phyloP scores from a whole-genome alignment of 2,113 vertebrate genomes.

The Myotis lucifugus region DNA sequence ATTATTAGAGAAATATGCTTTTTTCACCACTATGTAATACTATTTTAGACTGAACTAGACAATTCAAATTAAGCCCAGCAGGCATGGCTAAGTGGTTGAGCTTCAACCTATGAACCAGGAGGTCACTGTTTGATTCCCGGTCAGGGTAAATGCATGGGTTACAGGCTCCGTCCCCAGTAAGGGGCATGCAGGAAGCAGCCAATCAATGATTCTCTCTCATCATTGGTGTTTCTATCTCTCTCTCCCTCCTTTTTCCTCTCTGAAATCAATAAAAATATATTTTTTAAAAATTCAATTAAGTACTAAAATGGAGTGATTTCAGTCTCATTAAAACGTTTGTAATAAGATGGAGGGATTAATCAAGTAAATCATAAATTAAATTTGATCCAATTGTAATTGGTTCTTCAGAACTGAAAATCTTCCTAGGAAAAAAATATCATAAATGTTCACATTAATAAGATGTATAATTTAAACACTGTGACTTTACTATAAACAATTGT shows the following conservation, averaged over 20 bases:
- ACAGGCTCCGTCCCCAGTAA: too few species aligned
- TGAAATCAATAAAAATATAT: too few species aligned
- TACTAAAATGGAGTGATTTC: constrained; percentile 43
- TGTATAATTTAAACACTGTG: neutral
- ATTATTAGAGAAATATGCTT: neutral
- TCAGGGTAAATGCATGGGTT: too few species aligned
- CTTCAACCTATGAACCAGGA: too few species aligned
- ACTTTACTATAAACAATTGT: neutral
- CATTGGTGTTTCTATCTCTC: too few species aligned
- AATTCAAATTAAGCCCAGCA: neutral
- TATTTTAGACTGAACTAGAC: constrained; percentile 19
- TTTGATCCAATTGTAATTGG: neutral
- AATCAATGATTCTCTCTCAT: too few species aligned
- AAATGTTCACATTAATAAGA: neutral
- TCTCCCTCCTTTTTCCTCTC: too few species aligned
- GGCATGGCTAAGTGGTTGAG: too few species aligned
- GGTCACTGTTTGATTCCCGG: too few species aligned
- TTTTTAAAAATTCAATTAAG: neutral
- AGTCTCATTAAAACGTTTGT: constrained; percentile 16
- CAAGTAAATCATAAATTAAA: constrained; percentile 41
- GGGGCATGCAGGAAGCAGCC: too few species aligned
- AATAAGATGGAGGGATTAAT: neutral
- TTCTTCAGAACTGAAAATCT: neutral
- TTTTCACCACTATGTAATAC: constrained; percentile 18
- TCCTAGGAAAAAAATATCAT: neutral